Evolutionary conservation across 2,113 vertebrate genomes (phyloP), one percentile per base, ranked within the genome.

Genomic region (Polyodon spathula): DNA sequence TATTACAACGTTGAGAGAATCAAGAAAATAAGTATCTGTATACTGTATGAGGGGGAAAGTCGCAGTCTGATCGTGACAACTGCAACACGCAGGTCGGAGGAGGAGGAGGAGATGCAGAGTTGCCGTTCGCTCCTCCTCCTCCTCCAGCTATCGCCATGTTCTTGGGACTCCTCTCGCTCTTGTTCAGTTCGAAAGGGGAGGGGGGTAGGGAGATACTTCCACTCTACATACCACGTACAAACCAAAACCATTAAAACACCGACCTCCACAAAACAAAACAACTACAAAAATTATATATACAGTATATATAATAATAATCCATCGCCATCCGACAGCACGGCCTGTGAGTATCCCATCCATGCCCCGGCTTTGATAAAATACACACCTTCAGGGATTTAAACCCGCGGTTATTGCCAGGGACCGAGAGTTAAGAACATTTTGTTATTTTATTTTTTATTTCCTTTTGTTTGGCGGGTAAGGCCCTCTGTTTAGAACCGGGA

Each of bases 401-500:
- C 51, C 64, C 50, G 58, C 51, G 39, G 43, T 61, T 48, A 56
- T 61, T 56, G 53, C 52, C 41, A 40, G 52, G 58, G 58, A 56
- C 59, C 41, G 16, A 54, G 42, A 10, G 54, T 16, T 11, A 15
- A 38, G 48, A 56, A 56, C 53, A 42, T 17, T 40, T 43, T 27
- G 11, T 56, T 44, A 15, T 12, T 42, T 61, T 27, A 27, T 27
- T 60, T 56, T 41, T 39, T n/a, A 55, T 56, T 56, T 65, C 74
- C 83, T 87, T 84, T 86, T 84, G 84, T 87, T 84, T 82, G 76
- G 78, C 78, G 78, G 78, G 72, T 69, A 70, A 83, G 79, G 82
- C 77, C 82, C 81, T 76, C 61, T 81, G 78, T 83, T 80, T 83
- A 82, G 73, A 56, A 74, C 78, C 74, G 78, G 79, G 73, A 79